Conservation (phyloP, 2,888 invertebrate genomes). For the Beris chalybata region DNA sequence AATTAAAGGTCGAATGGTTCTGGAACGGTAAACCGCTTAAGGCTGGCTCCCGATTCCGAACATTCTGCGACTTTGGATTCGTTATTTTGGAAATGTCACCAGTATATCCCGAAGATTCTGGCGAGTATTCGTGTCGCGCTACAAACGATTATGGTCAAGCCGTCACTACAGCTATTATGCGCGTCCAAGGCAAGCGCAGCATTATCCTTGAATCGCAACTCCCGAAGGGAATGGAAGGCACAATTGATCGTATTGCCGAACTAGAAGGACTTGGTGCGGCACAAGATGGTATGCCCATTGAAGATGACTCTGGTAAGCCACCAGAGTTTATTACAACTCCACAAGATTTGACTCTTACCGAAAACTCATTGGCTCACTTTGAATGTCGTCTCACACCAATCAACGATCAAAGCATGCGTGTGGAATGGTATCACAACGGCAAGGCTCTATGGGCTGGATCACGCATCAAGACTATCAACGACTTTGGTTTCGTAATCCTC, state of each 20-base stretch:
- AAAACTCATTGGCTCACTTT: constrained; percentile 89
- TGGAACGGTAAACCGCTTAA: constrained; percentile 89
- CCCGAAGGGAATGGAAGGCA: constrained; percentile 91
- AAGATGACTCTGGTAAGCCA: constrained; percentile 82
- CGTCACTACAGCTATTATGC: constrained; percentile 85
- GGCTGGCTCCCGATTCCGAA: constrained; percentile 90
- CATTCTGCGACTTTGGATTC: constrained; percentile 97
- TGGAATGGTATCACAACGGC: constrained; percentile 98
- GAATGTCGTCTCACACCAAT: constrained; percentile 87
- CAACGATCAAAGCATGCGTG: constrained; percentile 90
- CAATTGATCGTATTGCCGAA: constrained; percentile 90
- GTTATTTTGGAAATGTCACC: constrained; percentile 97
- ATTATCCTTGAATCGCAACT: constrained; percentile 90
- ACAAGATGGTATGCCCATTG: constrained; percentile 67
- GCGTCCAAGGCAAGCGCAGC: constrained; percentile 87
- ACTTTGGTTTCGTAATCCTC: constrained; percentile 96
- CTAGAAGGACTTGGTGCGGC: constrained; percentile 81
- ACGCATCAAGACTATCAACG: constrained; percentile 92
- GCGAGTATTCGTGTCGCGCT: constrained; percentile 87
- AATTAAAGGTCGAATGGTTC: constrained; percentile 91
- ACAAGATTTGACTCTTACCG: constrained; percentile 77
- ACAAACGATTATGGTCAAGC: constrained; percentile 88
- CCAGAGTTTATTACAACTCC: constrained; percentile 90
- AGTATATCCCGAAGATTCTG: constrained; percentile 94
- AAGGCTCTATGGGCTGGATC: constrained; percentile 89